phyloP scores from a whole-genome alignment of 2,113 vertebrate species.

The Sceloporus tristichus region DNA sequence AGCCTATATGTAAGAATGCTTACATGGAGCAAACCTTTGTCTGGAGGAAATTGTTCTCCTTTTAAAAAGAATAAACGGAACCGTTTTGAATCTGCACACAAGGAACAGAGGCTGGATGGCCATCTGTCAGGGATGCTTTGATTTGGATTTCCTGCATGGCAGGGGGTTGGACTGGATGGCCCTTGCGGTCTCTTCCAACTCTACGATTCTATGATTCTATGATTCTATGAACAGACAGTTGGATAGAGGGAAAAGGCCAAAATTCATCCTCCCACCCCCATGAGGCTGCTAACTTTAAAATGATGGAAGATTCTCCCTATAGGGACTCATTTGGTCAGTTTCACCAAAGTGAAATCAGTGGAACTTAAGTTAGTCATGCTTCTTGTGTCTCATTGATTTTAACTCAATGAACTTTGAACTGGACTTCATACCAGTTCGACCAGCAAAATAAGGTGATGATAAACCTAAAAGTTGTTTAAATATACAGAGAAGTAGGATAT shows the following conservation, averaged over 20 bases:
- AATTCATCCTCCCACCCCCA: not conserved
- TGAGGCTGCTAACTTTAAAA: not conserved
- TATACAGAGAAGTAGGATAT: not conserved
- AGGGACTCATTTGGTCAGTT: not conserved
- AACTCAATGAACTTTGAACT: not conserved
- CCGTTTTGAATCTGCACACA: not conserved
- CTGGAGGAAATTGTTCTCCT: not conserved
- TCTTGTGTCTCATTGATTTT: not conserved
- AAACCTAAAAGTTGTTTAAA: not conserved
- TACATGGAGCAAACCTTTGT: not conserved
- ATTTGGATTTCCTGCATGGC: no score
- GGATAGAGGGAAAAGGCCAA: not conserved
- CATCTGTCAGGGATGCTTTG: no score
- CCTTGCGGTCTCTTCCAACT: no score
- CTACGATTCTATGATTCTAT: no score
- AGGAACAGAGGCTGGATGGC: not conserved
- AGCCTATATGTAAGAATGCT: not conserved
- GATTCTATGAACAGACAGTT: no score
- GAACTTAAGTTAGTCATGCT: not conserved
- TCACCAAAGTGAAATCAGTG: not conserved
- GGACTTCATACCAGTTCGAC: not conserved
- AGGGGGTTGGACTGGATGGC: no score
- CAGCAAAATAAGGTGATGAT: not conserved
- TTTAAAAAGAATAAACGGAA: not conserved
- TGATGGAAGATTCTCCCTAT: not conserved